Conservation (phyloP, 1,140 invertebrate species). For the Drosophila triauraria region DNA sequence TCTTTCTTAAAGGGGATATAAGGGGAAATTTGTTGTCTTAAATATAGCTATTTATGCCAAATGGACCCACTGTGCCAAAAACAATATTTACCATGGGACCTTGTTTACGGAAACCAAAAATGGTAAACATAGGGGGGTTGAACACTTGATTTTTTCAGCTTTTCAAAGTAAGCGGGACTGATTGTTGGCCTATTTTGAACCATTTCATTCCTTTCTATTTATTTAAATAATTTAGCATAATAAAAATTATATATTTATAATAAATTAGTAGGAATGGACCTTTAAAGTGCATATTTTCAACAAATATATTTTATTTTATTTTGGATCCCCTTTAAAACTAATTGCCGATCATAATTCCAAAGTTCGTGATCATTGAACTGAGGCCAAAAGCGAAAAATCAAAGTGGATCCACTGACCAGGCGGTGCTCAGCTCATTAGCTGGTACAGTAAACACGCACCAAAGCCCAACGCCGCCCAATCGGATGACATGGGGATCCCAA, state of each 20-base stretch:
- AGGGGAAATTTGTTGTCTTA: too few relatives aligned
- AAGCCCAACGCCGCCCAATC: slow-evolving; percentile 46
- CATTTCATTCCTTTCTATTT: background rate
- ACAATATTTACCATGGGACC: background rate
- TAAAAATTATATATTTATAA: too few relatives aligned
- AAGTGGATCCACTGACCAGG: slow-evolving; percentile 31
- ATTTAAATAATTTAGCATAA: background rate
- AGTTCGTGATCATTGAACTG: slow-evolving; percentile 55
- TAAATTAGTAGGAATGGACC: too few relatives aligned
- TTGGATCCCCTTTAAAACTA: background rate
- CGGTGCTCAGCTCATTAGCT: slow-evolving; percentile 45
- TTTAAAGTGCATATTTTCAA: background rate
- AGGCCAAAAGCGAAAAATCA: slow-evolving; percentile 32
- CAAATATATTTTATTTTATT: background rate
- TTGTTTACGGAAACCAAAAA: slow-evolving; percentile 1
- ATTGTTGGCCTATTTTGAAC: too few relatives aligned
- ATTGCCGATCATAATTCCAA: slow-evolving; percentile 19
- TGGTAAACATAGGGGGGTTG: background rate
- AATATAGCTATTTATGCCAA: too few relatives aligned
- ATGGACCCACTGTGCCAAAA: slow-evolving; percentile 1
- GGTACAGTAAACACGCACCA: slow-evolving; percentile 61
- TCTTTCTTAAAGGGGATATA: too few relatives aligned
- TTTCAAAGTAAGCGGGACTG: too few relatives aligned
- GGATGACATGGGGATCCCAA: slow-evolving; percentile 33
- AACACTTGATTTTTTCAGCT: too few relatives aligned